Conservation (phyloP, 2,888 invertebrate species). For the Tipula unca region DNA sequence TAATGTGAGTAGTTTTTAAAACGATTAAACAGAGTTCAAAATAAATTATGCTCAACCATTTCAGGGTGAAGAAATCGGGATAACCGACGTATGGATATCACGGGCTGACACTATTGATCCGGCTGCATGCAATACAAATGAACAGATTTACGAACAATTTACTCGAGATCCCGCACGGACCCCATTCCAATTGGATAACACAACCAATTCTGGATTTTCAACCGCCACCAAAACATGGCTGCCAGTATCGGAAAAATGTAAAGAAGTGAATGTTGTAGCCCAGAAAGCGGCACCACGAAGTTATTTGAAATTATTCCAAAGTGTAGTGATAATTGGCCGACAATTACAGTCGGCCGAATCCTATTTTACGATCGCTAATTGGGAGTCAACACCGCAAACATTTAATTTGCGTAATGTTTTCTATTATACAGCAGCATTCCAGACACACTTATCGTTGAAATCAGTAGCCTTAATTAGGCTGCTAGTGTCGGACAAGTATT, state of each 20-base stretch:
- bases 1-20: conserved; percentile 47
- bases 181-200: no score
- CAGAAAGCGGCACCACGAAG: conserved; percentile 41
- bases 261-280: conserved; percentile 47
- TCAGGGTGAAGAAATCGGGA: no score
- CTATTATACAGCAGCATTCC: background rate
- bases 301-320: conserved; percentile 52
- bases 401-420: background rate
- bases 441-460: background rate
- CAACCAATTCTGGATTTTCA: conserved; percentile 36
- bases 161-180: no score
- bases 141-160: no score
- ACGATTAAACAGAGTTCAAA: no score
- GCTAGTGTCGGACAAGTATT: no score
- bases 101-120: no score
- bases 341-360: background rate
- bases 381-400: background rate
- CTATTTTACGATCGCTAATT: background rate
- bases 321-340: background rate
- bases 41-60: no score
- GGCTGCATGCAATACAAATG: no score
- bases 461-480: background rate
- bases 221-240: conserved; percentile 37
- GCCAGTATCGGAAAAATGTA: conserved; percentile 44
- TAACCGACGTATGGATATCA: no score